Conservation (phyloP, 2,113 vertebrate genomes). For the Melanerpes aurifrons region DNA sequence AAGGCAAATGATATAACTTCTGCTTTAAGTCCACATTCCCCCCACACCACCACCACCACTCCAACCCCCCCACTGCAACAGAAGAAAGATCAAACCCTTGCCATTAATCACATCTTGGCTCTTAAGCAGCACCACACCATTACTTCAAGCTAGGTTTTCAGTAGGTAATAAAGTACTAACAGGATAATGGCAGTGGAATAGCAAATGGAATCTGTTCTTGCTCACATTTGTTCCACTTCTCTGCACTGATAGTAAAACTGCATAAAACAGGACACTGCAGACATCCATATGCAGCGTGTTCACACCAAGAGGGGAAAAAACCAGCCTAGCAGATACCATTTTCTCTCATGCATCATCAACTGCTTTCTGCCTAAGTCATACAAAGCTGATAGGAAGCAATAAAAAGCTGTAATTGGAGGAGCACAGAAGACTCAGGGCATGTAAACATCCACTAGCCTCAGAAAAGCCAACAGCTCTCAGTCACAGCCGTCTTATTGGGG, state of each 20-base stretch:
- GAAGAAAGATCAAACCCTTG: constrained; percentile 15
- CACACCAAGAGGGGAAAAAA: background rate
- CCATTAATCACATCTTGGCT: constrained; percentile 56
- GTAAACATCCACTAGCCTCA: background rate
- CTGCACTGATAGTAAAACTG: constrained; percentile 59
- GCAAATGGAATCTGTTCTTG: constrained; percentile 52
- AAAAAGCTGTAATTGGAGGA: constrained; percentile 21
- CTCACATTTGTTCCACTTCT: constrained; percentile 61
- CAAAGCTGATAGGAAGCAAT: constrained; percentile 20
- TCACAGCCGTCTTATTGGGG: background rate
- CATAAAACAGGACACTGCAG: constrained; percentile 36
- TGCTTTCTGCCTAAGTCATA: background rate
- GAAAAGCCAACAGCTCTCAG: background rate
- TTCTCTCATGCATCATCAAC: constrained; percentile 38
- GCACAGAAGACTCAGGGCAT: background rate
- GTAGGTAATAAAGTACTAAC: constrained; percentile 58
- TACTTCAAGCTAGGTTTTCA: constrained; percentile 42
- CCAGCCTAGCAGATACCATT: background rate
- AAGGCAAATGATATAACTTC: constrained; percentile 37
- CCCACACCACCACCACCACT: background rate
- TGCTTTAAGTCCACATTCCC: constrained; percentile 7
- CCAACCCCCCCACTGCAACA: background rate
- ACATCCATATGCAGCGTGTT: background rate
- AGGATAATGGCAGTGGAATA: constrained; percentile 54
- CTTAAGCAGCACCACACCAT: constrained; percentile 10